A percentile compares a stretch with the other conserved stretches of the same genome.
phyloP scores from a whole-genome alignment of 2,797 vertebrate genomes.

The Synanceia verrucosa region DNA sequence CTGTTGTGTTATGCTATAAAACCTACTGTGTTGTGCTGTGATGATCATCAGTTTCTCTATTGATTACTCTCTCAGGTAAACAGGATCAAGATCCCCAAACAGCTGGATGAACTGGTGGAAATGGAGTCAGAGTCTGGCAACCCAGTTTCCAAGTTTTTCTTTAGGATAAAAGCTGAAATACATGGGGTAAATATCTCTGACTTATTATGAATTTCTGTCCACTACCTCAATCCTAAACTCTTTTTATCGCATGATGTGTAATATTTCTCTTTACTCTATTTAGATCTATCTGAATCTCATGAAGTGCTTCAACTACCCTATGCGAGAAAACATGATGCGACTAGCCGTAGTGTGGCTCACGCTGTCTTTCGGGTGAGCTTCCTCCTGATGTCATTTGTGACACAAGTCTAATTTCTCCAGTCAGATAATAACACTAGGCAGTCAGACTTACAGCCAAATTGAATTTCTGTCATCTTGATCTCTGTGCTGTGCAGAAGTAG shows the following conservation, averaged over 20 bases:
- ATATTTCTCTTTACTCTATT: slow-evolving; percentile 46
- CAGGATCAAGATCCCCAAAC: slow-evolving; percentile 96
- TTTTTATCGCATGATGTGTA: neutral
- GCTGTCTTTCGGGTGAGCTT: slow-evolving; percentile 95
- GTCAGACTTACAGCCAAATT: slow-evolving; percentile 28
- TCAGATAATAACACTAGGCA: slow-evolving; percentile 42
- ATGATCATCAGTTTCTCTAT: neutral
- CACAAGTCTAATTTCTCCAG: slow-evolving; percentile 13
- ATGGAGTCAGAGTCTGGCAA: slow-evolving; percentile 91
- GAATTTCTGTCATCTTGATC: slow-evolving; percentile 58
- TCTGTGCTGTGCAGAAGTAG: slow-evolving; percentile 44
- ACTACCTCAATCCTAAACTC: neutral
- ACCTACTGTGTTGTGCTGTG: too few relatives aligned
- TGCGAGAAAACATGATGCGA: slow-evolving; percentile 92
- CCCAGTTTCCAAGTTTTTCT: slow-evolving; percentile 87
- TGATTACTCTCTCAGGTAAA: slow-evolving; percentile 85
- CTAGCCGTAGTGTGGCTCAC: slow-evolving; percentile 97
- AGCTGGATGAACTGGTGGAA: slow-evolving; percentile 96
- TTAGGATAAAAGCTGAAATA: slow-evolving; percentile 91
- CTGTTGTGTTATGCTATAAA: neutral
- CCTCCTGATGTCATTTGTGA: slow-evolving; percentile 22
- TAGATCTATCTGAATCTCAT: slow-evolving; percentile 96
- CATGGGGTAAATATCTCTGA: slow-evolving; percentile 84
- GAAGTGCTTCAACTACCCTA: slow-evolving; percentile 96
- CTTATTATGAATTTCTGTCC: neutral